Conservation (phyloP, 2,797 vertebrate genomes). For the Anguilla marmorata region DNA sequence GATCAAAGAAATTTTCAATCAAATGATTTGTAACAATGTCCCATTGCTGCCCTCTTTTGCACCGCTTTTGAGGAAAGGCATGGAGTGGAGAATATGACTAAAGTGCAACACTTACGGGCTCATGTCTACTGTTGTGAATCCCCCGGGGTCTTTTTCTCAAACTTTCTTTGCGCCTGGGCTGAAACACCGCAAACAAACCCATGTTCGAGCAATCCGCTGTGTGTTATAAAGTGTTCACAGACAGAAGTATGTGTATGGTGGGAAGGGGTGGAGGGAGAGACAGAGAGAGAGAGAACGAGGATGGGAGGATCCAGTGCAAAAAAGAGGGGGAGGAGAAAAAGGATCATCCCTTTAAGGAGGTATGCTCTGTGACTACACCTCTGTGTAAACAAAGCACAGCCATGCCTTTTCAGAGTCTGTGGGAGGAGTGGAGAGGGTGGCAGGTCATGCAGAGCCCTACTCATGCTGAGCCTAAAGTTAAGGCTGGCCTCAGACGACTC, state of each 20-base stretch:
- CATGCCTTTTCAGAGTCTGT: not conserved
- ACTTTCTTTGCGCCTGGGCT: constrained; percentile 37
- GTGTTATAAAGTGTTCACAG: constrained; percentile 41
- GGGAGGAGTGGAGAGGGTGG: constrained; percentile 26
- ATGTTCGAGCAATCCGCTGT: constrained; percentile 58
- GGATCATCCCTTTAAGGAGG: constrained; percentile 63
- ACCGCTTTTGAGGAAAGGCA: not conserved
- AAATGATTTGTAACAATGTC: not conserved
- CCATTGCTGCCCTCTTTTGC: not conserved
- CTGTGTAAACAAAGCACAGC: constrained; percentile 47
- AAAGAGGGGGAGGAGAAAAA: constrained; percentile 52
- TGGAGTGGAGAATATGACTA: not conserved
- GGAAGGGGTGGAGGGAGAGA: constrained; percentile 29
- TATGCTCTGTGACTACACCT: constrained; percentile 57
- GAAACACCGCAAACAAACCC: constrained; percentile 57
- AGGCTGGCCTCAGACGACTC: not conserved
- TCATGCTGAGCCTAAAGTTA: constrained; percentile 24
- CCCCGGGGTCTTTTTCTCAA: not conserved
- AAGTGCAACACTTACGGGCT: constrained; percentile 18
- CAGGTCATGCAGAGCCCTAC: not conserved
- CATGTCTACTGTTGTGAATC: not conserved
- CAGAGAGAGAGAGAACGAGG: not conserved
- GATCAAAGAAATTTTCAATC: not conserved
- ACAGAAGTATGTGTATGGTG: constrained; percentile 34
- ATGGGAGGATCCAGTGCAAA: constrained; percentile 51